Conservation (phyloP, 2,797 vertebrate species). For the Oreochromis grahami region DNA sequence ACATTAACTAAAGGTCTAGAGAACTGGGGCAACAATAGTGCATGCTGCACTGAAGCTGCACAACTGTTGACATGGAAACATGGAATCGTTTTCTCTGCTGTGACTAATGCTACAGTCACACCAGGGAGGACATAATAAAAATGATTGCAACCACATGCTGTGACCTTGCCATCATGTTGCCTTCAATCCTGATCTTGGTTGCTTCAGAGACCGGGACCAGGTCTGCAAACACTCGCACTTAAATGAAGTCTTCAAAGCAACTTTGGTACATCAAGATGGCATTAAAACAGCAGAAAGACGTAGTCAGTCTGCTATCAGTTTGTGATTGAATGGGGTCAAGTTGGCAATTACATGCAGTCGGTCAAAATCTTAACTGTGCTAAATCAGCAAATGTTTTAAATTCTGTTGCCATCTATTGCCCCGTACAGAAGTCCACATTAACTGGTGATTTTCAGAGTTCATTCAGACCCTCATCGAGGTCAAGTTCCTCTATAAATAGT, state of each 20-base stretch:
- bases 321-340: background rate
- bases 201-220: accelerated
- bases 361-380: background rate
- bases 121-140: background rate
- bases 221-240: background rate
- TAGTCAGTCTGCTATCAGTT: background rate
- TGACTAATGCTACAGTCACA: background rate
- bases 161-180: background rate
- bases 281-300: background rate
- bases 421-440: background rate
- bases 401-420: background rate
- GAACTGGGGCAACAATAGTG: background rate
- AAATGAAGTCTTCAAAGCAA: background rate
- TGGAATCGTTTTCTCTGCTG: background rate
- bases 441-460: background rate
- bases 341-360: background rate
- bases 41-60: background rate
- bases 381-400: background rate
- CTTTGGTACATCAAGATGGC: background rate
- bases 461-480: background rate
- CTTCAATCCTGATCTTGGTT: background rate
- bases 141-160: background rate
- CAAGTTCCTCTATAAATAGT: background rate
- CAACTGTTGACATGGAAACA: background rate
- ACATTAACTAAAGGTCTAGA: background rate